Evolutionary conservation across 2,797 vertebrate species (phyloP), one percentile per base, ranked within the genome.

Genomic region (Crocodylus rhombifer): DNA sequence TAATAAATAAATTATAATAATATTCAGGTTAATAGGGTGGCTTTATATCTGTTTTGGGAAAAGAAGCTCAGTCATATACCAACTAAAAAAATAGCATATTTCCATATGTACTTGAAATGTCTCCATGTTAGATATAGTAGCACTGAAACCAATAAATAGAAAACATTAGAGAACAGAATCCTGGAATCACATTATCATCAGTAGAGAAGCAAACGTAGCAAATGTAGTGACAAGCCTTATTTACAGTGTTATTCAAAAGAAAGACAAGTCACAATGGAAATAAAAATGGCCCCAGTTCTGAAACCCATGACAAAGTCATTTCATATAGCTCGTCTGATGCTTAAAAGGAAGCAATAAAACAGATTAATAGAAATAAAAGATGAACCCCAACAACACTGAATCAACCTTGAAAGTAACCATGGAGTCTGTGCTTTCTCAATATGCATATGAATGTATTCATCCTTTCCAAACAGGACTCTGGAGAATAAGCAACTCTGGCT

Each of bases 201-300:
- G 71, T 33, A 67, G 42, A 58, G 26, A 30, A 63, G 28, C 2
- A 1, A 65, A 79, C 61, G 80, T 36, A 87, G 71, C 67, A 74
- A 77, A 79, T 83, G 75, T 36, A 63, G 23, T 69, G 81, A 79
- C 56, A 67, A 91, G 30, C 23, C 75, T 56, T 77, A 57, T 64
- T 74, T 58, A 82, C 80, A 90, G 90, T 77, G 89, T 92, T 83
- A 91, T 92, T 85, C 58, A 91, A 81, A 84, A 91, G 65, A 83
- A 85, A 71, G 60, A 81, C 42, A 51, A 83, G 25, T 94, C 86
- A 84, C 63, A 69, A 82, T 51, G 86, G 80, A 94, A 91, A 78
- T 36, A 77, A 26, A 73, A 79, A 7, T 73, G 55, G 64, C 81
- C 75, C 65, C 71, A 30, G 71, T 60, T n/a, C 88, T 93, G 91